Evolutionary conservation across 2,888 invertebrate species (phyloP), one percentile per base, ranked within the genome.

Genomic region (Diogma glabrata): DNA sequence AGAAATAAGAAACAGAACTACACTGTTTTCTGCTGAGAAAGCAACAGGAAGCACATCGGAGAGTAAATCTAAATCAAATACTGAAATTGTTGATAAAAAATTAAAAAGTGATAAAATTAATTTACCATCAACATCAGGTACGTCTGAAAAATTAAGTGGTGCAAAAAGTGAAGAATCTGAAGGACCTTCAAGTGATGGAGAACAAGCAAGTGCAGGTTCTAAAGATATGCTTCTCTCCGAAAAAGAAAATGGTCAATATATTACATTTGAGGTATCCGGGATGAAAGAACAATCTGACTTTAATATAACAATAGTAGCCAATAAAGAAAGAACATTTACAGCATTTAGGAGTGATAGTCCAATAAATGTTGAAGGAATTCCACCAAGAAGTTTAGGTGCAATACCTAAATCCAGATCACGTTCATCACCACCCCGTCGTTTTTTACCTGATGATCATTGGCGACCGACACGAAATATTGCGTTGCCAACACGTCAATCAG

Each of bases 141-240:
- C 57, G 55, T 3, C 26, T 6, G 49, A 38, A 16, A 48, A 48
- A 30, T 43, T 16, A 26, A 22, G 14, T 22, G 26, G n/a, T 30
- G 30, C 54, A 59, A 69, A 63, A 57, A 70, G 69, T 53, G 70
- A 77, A 57, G 77, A 77, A 47, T 69, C 69, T 0, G 69, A 68
- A 8, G 69, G 69, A 51, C 67, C 69, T 5, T 68, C 70, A 6
- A 70, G 69, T 56, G 70, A 70, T 54, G 68, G 69, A 55, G 82
- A 82, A 60, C 76, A 78, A 61, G 75, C 77, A 38, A 82, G 81
- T 63, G 81, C 81, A 22, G 81, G 79, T 60, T 83, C 83, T 12
- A 83, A 83, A 69, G 84, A 84, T 66, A 77, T 80, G 58, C 69
- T 82, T 12, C 71, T 83, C 69, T 79, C 43, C 60, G 46, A 46